These are phyloP conservation scores for Pocillopora meandrina DNA, from an alignment of 92 coral and sea anemone species.

Conservation along the genomic window DNA sequence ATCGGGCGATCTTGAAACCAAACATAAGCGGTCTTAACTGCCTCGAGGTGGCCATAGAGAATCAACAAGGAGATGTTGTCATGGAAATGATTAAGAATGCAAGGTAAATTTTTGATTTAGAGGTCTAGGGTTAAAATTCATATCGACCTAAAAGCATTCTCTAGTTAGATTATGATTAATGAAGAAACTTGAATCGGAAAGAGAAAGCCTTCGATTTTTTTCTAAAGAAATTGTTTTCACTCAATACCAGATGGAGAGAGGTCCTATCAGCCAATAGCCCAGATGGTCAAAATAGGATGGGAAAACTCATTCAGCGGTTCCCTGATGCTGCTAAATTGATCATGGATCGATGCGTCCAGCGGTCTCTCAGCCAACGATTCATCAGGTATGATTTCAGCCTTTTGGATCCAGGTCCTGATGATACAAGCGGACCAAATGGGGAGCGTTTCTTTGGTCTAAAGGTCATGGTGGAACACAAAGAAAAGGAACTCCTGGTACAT, in stretches of 20 bases:
- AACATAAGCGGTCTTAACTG: conserved; percentile 54
- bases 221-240: background rate
- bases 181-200: too few relatives aligned
- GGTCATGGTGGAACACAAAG: conserved; percentile 61
- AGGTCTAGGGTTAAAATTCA: background rate
- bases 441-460: conserved; percentile 70
- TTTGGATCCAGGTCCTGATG: conserved; percentile 82
- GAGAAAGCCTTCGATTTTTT: too few relatives aligned
- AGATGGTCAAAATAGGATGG: conserved; percentile 60
- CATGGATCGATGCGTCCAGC: conserved; percentile 80
- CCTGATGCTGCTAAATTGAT: conserved; percentile 78
- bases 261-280: conserved; percentile 38
- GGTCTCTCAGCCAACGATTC: conserved; percentile 57
- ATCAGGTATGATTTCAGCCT: conserved; percentile 79
- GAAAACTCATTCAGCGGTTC: conserved; percentile 68
- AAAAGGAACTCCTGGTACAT: conserved; percentile 73
- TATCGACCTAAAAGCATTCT: too few relatives aligned
- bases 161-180: too few relatives aligned
- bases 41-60: conserved; percentile 67
- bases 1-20: conserved; percentile 36
- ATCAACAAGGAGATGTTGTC: conserved; percentile 42
- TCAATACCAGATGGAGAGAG: conserved; percentile 26
- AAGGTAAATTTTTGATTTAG: conserved; percentile 29
- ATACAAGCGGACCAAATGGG: conserved; percentile 33
- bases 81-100: conserved; percentile 61